phyloP scores from a whole-genome alignment of 2,888 invertebrate species.

The Drosophila antonietae region DNA sequence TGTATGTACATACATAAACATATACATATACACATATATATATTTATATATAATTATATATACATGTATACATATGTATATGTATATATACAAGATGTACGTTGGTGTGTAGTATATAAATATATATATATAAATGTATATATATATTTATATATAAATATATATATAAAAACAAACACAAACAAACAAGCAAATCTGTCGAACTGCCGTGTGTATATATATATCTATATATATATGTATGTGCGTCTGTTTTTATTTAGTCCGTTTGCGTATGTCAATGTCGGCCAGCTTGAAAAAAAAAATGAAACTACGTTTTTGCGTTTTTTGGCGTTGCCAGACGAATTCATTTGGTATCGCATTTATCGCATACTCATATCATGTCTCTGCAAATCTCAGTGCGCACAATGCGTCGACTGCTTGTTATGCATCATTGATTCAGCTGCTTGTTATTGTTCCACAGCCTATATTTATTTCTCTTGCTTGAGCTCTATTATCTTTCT shows the following conservation, averaged over 20 bases:
- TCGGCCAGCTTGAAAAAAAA: constrained; percentile 57
- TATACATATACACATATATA: constrained; percentile 9
- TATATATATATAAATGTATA: not conserved
- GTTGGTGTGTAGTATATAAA: not conserved
- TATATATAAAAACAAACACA: constrained; percentile 1
- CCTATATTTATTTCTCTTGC: not conserved
- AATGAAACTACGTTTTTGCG: constrained; percentile 50
- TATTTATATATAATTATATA: constrained; percentile 8
- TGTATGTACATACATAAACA: constrained; percentile 2
- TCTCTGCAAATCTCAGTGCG: not conserved
- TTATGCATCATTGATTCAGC: not conserved
- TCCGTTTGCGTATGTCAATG: constrained; percentile 56
- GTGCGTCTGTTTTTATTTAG: constrained; percentile 46
- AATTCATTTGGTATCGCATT: not conserved
- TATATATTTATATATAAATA: not conserved
- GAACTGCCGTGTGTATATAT: constrained; percentile 6
- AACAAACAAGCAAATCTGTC: constrained; percentile 24
- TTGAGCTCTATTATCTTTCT: not conserved
- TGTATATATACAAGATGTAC: constrained; percentile 7
- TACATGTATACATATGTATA: not conserved
- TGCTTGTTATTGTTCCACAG: not conserved
- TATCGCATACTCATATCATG: not conserved
- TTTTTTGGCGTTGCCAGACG: constrained; percentile 38
- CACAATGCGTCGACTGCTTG: not conserved
- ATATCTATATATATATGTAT: not conserved